Evolutionary conservation across 2,888 invertebrate genomes (phyloP), one percentile per base, ranked within the genome.

Genomic region (Carterocephalus palaemon): DNA sequence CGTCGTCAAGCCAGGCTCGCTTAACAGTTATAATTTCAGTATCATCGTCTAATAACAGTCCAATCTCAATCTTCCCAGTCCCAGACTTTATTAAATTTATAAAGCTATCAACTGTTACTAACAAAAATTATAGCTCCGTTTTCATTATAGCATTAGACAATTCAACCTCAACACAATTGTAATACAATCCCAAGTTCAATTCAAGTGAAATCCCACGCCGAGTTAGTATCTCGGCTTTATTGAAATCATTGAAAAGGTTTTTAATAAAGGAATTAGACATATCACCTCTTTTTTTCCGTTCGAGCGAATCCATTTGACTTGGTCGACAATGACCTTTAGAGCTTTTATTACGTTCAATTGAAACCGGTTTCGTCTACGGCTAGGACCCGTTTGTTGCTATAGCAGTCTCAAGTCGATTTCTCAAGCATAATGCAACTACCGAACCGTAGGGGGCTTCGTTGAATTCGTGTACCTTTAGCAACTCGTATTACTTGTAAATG

Each of bases 251-350:
- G 37, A 37, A 37, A 37, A 38, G 20, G 24, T 20, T 46, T 45
- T 32, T 43, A 32, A 32, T 26, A 46, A 32, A 38, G 15, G 45
- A 19, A 46, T 46, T 46, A 45, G 45, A 45, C 38, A 45, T 45
- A 45, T 45, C 38, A 32, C 38, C 32, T 22, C 37, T 38, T 45
- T 45, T 45, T 45, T 36, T 37, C 36, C 32, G 24, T 45, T 26
- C 13, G 9, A 38, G 38, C 45, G 45, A 45, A 38, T 45, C 31
- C 45, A 45, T 45, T 45, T 26, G 45, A 38, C 38, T 37, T 23
- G 23, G 31, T 66, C 64, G 63, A 51, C 62, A 65, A 59, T 66
- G 66, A 65, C 66, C 66, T 66, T 64, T 66, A 57, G 46, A 57
- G 59, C 57, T 61, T 59, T 62, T 62, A 64, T 64, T 64, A 63